Evolutionary conservation across 2,888 invertebrate species (phyloP).

Genomic region (Boloria euphrosyne): DNA sequence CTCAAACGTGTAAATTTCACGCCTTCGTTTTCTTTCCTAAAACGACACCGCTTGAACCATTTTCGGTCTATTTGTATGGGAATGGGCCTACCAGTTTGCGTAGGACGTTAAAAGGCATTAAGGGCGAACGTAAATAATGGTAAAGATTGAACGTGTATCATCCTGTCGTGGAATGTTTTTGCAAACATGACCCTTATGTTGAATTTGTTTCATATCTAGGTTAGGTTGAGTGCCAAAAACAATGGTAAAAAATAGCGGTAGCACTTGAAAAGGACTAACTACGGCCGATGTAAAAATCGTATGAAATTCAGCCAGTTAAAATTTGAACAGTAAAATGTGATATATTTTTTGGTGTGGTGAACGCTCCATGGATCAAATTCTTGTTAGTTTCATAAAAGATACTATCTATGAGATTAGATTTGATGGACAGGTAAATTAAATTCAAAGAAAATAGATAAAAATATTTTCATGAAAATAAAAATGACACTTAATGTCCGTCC

Average conservation of each 20-base stretch:
- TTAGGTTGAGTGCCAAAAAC: conserved; percentile 22
- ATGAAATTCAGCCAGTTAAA: background rate
- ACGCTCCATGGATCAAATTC: no score
- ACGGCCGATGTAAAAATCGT: background rate
- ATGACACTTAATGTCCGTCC: background rate
- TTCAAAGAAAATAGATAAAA: no score
- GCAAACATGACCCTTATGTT: conserved; percentile 30
- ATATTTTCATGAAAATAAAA: no score
- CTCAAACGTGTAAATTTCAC: conserved; percentile 32
- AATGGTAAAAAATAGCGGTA: background rate
- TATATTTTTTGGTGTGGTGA: no score
- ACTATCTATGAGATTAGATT: no score
- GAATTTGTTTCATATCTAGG: conserved; percentile 27
- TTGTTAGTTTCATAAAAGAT: no score
- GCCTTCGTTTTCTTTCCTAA: conserved; percentile 27
- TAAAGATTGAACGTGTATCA: conserved; percentile 40
- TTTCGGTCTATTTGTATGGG: conserved; percentile 40
- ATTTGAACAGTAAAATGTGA: no score
- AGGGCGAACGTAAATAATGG: conserved; percentile 44
- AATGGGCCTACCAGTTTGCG: conserved; percentile 42
- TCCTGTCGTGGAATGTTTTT: conserved; percentile 29
- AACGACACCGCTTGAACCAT: conserved; percentile 35
- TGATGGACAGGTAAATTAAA: no score
- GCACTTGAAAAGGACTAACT: background rate
- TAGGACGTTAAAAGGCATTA: conserved; percentile 43